A percentile compares a stretch with the other conserved stretches of the same genome.
These are phyloP conservation scores for Drosophila auraria DNA, from an alignment of 1,140 invertebrate genomes.

Conservation along the genomic window DNA sequence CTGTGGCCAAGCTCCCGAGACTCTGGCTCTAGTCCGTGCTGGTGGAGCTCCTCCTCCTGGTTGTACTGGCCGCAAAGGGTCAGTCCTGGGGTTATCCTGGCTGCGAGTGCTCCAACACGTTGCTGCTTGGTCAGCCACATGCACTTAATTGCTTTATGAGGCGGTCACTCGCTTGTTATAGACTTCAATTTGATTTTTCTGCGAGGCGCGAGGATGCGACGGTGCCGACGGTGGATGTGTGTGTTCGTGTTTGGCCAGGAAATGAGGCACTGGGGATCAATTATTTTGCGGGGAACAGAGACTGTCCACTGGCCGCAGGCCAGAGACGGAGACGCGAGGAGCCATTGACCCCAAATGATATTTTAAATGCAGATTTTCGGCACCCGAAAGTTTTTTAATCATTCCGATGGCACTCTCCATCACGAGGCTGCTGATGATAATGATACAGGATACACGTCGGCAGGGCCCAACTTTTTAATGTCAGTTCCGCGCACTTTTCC, in stretches of 20 bases:
- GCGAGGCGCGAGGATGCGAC: conserved; percentile 29
- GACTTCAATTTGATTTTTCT: conserved; percentile 80
- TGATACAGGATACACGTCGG: conserved; percentile 40
- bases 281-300: conserved; percentile 56
- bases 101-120: conserved; percentile 67
- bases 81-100: conserved; percentile 20
- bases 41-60: neutral
- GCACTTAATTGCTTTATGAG: conserved; percentile 83
- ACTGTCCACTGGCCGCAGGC: conserved; percentile 41
- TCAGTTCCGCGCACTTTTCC: conserved; percentile 62
- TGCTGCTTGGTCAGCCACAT: conserved; percentile 82
- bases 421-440: conserved; percentile 25
- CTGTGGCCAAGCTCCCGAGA: neutral
- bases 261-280: conserved; percentile 80
- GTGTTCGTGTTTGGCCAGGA: conserved; percentile 21
- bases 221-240: neutral
- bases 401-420: conserved; percentile 58
- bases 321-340: conserved; percentile 54
- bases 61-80: conserved; percentile 21
- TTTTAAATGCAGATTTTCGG: conserved; percentile 65
- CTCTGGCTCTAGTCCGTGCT: neutral
- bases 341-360: conserved; percentile 55
- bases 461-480: conserved; percentile 67
- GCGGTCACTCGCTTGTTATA: conserved; percentile 80
- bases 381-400: conserved; percentile 78